Conservation (phyloP, 2,888 invertebrate genomes). For the Perithous albicinctus region DNA sequence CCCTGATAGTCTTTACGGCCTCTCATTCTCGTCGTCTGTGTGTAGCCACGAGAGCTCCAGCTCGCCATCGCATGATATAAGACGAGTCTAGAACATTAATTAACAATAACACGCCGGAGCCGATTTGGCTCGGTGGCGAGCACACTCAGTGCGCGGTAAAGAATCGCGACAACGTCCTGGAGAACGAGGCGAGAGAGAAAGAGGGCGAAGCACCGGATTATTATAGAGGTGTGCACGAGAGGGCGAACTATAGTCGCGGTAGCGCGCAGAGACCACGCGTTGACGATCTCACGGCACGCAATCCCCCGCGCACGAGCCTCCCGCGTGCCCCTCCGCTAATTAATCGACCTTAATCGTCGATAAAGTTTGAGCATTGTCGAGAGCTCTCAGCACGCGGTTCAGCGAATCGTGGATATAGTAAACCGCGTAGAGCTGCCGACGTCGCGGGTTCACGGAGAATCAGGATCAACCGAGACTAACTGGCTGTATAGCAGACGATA, state of each 20-base stretch:
- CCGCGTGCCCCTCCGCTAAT: conserved; percentile 58
- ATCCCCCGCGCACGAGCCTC: conserved; percentile 54
- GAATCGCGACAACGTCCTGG: conserved; percentile 69
- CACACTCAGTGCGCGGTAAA: conserved; percentile 63
- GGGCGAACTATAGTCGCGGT: conserved; percentile 1
- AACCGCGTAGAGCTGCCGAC: not conserved
- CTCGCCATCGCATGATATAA: conserved; percentile 67
- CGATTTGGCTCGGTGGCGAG: conserved; percentile 68
- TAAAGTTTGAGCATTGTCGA: conserved; percentile 57
- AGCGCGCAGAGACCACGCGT: conserved; percentile 49
- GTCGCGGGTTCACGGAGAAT: conserved; percentile 3
- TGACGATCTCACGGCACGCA: conserved; percentile 76
- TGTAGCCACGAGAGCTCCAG: not conserved
- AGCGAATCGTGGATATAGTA: not conserved
- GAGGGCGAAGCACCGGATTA: not conserved
- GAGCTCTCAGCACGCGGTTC: conserved; percentile 11
- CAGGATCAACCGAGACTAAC: conserved; percentile 22
- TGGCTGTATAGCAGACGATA: not conserved
- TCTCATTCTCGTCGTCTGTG: conserved; percentile 16
- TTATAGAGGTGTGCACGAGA: conserved; percentile 11
- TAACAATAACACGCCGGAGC: conserved; percentile 75
- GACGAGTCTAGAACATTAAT: conserved; percentile 74
- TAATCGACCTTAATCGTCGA: conserved; percentile 73
- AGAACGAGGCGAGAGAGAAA: conserved; percentile 23
- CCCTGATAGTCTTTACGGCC: conserved; percentile 52